Base-by-base conservation (phyloP, 1,140 invertebrate species). In the Epicauta chinensis region DNA sequence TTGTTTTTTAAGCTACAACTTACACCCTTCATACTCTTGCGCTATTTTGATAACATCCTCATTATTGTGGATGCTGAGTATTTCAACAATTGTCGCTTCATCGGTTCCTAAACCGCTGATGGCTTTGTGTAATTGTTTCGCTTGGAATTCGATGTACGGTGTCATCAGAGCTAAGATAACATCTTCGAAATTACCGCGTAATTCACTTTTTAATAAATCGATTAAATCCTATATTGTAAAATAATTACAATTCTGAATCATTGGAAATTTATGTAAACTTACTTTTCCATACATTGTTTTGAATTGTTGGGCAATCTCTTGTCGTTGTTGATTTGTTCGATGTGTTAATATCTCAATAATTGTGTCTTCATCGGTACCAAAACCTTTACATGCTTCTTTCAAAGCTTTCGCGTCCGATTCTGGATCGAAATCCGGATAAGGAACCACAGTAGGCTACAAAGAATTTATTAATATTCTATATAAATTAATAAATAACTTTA, bases 151-250 rank as follows among this genome's bases (percentile, higher is more conserved):
- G 2, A 86, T 83, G 32, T 92, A 78, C 0, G 89, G 86, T 46
- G 83, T 91, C 83, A 97, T 88, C 54, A 97, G 71, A 0, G 89
- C 90, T 13, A 96, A 71, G 2, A 97, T 72, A 0, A 93, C 73
- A 58, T 93, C 84, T 69, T 97, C 89, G 64, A 95, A 94, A 63
- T 93, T 91, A 12, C 93, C 93, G 60, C 83, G 84, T 5, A 93
- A 76, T 70, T 97, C 93, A 53, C 87, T 89, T 68, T 94, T 93
- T 53, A 98, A 74, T 60, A 96, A 89, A 53, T 87, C 86, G 34
- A 93, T 81, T 30, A 97, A 71, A 72, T 96, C 91, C 86, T 95
- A 52, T 16, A 62, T 34, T 34, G 5, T n/a, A 34, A n/a, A 3
- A 34, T 7, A 14, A 7, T 23, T n/a, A 38, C 35, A 10, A 30